These are phyloP conservation scores for Orthosia gracilis DNA, from an alignment of 2,888 invertebrate species.

Conservation along the genomic window DNA sequence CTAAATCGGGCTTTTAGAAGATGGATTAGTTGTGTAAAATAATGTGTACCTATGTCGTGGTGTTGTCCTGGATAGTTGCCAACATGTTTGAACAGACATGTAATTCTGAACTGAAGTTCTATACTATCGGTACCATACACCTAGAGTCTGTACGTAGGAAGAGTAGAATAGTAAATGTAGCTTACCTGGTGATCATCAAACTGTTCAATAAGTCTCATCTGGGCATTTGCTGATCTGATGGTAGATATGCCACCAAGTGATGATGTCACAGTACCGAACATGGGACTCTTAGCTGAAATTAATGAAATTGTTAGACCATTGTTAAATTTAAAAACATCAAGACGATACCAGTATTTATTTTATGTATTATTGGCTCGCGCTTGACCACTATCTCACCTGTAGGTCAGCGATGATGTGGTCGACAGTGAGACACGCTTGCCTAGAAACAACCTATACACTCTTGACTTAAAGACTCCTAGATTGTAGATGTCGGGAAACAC, in stretches of 20 bases:
- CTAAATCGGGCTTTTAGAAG: conserved; percentile 7
- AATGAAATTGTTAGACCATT: neutral
- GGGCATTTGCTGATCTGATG: conserved; percentile 93
- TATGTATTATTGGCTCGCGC: no score
- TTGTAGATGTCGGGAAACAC: no score
- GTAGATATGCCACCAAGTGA: conserved; percentile 94
- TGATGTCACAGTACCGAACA: conserved; percentile 95
- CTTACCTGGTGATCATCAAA: conserved; percentile 91
- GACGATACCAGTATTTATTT: no score
- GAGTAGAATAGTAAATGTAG: neutral
- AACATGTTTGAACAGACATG: conserved; percentile 10
- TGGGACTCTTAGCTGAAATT: conserved; percentile 94
- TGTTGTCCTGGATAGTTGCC: conserved; percentile 7
- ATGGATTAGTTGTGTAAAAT: conserved; percentile 17
- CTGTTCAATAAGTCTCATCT: conserved; percentile 91
- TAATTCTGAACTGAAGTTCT: neutral
- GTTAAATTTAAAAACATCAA: neutral
- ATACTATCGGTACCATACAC: neutral
- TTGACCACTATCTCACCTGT: no score
- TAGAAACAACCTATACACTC: no score
- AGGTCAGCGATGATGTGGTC: no score
- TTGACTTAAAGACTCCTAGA: no score
- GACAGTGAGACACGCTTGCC: no score
- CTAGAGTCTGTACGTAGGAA: neutral
- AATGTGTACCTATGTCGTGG: conserved; percentile 3